phyloP scores from a whole-genome alignment of 2,797 vertebrate genomes.

The Glossophaga mutica region DNA sequence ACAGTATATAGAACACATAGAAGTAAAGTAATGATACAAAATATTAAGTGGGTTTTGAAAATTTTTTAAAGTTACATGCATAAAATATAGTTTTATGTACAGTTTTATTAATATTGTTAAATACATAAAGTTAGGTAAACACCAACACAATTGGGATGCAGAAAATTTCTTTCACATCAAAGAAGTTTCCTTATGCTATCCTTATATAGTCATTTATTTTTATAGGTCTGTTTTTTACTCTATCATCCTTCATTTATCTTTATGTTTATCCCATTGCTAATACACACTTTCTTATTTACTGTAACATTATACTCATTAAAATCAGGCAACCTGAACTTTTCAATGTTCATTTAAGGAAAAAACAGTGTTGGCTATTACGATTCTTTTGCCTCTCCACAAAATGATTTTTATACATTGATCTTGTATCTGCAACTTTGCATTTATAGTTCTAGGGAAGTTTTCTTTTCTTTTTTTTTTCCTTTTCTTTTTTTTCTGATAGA shows the following conservation, averaged over 20 bases:
- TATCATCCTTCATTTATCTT: not conserved
- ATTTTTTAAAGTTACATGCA: not conserved
- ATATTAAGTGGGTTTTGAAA: conserved; percentile 52
- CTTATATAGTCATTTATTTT: not conserved
- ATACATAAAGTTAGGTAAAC: not conserved
- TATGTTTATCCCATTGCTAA: not conserved
- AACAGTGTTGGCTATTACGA: not conserved
- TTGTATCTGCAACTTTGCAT: not conserved
- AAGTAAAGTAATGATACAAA: conserved; percentile 70
- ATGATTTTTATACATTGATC: not conserved
- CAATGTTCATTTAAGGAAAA: not conserved
- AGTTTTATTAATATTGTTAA: not conserved
- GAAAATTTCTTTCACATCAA: not conserved
- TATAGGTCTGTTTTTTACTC: not conserved
- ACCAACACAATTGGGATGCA: not conserved
- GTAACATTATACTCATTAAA: not conserved
- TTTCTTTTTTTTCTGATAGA: not conserved
- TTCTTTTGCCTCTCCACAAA: not conserved
- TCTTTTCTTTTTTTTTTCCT: not conserved
- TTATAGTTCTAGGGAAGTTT: not conserved
- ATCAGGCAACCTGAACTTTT: not conserved
- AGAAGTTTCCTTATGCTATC: not conserved
- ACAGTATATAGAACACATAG: conserved; percentile 48
- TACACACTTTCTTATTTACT: not conserved
- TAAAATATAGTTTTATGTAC: not conserved